phyloP scores from a whole-genome alignment of 2,113 vertebrate species.

The Euleptes europaea region DNA sequence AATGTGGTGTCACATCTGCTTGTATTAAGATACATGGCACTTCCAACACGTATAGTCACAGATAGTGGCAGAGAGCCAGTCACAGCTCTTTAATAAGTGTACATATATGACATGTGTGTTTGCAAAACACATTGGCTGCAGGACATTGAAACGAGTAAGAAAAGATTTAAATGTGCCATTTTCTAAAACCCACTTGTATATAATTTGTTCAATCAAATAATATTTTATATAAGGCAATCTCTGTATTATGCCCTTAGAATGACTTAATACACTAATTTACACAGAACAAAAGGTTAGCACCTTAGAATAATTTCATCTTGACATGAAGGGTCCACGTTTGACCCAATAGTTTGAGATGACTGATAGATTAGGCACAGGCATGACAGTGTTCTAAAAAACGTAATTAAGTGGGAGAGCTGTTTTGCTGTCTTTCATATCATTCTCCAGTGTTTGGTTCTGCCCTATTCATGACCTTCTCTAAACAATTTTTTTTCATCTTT shows the following conservation, averaged over 20 bases:
- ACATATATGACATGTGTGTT: too few species aligned
- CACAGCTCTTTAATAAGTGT: too few species aligned
- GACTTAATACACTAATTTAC: neutral
- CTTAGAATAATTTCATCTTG: neutral
- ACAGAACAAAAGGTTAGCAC: neutral
- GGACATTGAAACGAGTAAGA: neutral
- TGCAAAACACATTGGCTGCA: too few species aligned
- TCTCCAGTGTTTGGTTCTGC: neutral
- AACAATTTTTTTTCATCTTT: neutral
- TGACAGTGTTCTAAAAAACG: neutral
- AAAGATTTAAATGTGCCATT: neutral
- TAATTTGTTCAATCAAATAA: neutral
- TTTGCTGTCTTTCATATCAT: neutral
- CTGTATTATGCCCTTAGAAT: neutral
- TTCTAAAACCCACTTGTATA: neutral
- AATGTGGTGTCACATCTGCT: too few species aligned
- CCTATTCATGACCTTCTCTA: neutral
- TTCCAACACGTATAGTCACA: too few species aligned
- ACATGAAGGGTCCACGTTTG: neutral
- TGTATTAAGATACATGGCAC: too few species aligned
- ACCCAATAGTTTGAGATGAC: neutral
- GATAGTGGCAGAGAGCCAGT: too few species aligned
- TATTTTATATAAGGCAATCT: neutral
- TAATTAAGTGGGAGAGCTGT: neutral
- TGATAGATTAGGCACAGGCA: neutral